A percentile compares a stretch with the other conserved stretches of the same genome.
Conservation (phyloP, 2,888 invertebrate genomes). For the Prosapia bicincta region DNA sequence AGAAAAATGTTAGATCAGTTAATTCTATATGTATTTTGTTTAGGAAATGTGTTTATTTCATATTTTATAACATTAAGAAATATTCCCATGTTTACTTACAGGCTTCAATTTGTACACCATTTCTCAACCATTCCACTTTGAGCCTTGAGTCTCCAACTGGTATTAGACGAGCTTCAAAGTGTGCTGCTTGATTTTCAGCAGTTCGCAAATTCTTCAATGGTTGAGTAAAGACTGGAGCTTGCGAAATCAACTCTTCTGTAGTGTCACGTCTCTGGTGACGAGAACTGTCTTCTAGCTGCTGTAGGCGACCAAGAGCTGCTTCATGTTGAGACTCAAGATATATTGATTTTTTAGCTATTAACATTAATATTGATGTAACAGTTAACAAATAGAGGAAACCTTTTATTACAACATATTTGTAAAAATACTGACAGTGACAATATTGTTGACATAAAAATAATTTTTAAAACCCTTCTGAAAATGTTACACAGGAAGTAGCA, state of each 20-base stretch:
- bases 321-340: conserved; percentile 87
- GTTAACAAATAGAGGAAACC: no score
- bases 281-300: conserved; percentile 76
- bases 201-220: conserved; percentile 83
- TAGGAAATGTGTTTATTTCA: no score
- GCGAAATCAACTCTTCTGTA: conserved; percentile 75
- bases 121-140: conserved; percentile 90
- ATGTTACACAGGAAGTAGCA: no score
- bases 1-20: no score
- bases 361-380: neutral
- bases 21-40: no score
- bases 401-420: no score
- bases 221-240: conserved; percentile 90
- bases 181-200: conserved; percentile 88
- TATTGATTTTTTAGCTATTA: conserved; percentile 66
- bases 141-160: conserved; percentile 91
- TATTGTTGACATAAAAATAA: no score
- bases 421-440: no score
- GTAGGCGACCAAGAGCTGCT: conserved; percentile 74
- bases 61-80: no score
- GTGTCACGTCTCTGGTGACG: conserved; percentile 69
- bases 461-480: no score
- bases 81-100: conserved; percentile 57
- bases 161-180: conserved; percentile 90
- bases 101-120: conserved; percentile 87